phyloP scores from a whole-genome alignment of 1,140 invertebrate genomes.

The Mamestra configurata region DNA sequence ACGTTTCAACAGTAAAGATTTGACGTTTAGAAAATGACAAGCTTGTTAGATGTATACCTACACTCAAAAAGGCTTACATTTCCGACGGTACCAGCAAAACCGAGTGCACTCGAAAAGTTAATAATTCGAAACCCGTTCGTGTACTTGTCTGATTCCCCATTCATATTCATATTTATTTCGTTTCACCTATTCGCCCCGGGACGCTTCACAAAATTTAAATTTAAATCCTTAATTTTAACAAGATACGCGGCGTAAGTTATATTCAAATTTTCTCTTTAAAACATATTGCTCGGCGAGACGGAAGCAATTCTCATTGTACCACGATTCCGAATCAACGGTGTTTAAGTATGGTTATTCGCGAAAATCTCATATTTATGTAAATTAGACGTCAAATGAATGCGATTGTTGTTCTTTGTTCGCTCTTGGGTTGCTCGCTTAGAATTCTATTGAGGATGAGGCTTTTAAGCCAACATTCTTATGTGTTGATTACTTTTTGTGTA shows the following conservation, averaged over 20 bases:
- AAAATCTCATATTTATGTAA: conserved; percentile 84
- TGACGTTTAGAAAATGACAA: conserved; percentile 72
- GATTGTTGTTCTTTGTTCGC: conserved; percentile 68
- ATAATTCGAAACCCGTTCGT: conserved; percentile 82
- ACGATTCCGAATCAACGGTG: conserved; percentile 75
- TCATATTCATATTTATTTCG: conserved; percentile 88
- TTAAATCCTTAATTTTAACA: conserved; percentile 85
- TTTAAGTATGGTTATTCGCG: conserved; percentile 78
- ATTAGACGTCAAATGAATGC: conserved; percentile 74
- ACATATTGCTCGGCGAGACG: conserved; percentile 77
- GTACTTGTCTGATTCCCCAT: conserved; percentile 81
- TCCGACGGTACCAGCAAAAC: conserved; percentile 63
- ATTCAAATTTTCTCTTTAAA: conserved; percentile 63
- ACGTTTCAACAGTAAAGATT: conserved; percentile 48
- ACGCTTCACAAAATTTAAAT: conserved; percentile 80
- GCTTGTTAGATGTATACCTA: conserved; percentile 68
- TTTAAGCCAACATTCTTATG: background rate
- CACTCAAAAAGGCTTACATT: conserved; percentile 62
- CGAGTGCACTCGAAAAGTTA: conserved; percentile 83
- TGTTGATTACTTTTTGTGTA: conserved; percentile 15
- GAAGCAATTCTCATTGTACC: conserved; percentile 81
- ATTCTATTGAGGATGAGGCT: conserved; percentile 25
- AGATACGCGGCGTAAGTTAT: conserved; percentile 75
- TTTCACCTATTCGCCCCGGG: conserved; percentile 82
- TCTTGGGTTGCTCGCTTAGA: conserved; percentile 37